These are phyloP conservation scores for Notothenia rossii DNA, from an alignment of 2,113 vertebrate species.

Conservation along the genomic window DNA sequence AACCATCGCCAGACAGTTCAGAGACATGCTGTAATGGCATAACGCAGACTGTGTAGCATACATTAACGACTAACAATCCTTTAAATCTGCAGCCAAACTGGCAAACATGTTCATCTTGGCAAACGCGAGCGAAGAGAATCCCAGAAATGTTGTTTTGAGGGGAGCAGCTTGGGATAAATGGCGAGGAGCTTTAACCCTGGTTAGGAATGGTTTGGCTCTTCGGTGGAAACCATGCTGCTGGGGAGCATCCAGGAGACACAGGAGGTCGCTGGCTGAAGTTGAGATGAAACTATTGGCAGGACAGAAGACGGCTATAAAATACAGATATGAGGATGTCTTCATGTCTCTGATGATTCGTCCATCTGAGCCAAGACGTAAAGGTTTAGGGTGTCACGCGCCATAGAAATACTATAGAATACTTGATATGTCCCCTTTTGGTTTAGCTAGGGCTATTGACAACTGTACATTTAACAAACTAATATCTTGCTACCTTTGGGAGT, in stretches of 20 bases:
- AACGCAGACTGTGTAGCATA: conserved; percentile 32
- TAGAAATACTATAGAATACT: background rate
- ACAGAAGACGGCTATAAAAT: conserved; percentile 51
- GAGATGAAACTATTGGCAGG: conserved; percentile 70
- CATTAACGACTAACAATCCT: conserved; percentile 40
- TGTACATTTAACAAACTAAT: conserved; percentile 47
- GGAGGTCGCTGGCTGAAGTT: conserved; percentile 56
- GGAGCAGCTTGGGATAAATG: conserved; percentile 59
- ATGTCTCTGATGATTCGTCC: conserved; percentile 54
- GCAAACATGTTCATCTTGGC: conserved; percentile 39
- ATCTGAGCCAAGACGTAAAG: conserved; percentile 11
- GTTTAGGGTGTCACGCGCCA: background rate
- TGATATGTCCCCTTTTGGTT: conserved; percentile 32
- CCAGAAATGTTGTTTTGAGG: conserved; percentile 69
- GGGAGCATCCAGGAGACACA: conserved; percentile 62
- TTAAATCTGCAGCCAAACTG: conserved; percentile 43
- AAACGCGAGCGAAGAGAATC: conserved; percentile 58
- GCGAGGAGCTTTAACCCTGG: conserved; percentile 53
- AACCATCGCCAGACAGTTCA: conserved; percentile 40
- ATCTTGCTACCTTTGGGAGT: conserved; percentile 54
- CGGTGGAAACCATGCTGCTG: conserved; percentile 58
- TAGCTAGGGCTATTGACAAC: conserved; percentile 57
- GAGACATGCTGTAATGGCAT: conserved; percentile 48
- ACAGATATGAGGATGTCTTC: conserved; percentile 73
- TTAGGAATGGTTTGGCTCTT: conserved; percentile 58